Base-by-base conservation (phyloP, 2,797 vertebrate species). In the Leptodactylus fallax region DNA sequence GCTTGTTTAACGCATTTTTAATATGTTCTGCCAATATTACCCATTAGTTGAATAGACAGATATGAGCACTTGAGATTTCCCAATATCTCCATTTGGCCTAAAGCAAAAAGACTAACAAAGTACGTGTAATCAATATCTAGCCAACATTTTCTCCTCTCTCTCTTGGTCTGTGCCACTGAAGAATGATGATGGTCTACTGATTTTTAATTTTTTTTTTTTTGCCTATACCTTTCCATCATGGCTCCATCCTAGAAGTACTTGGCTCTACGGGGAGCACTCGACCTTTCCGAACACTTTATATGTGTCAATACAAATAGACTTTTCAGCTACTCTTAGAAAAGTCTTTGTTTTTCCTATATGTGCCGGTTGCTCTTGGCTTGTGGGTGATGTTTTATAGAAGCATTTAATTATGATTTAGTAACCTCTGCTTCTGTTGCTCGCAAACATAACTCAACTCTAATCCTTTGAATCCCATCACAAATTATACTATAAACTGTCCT, bases 401-500 rank as follows among this genome's bases (percentile, higher is more conserved):
- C 85, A 83, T 85, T 82, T 89, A 86, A 89, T 89, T 89, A 82
- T 89, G 88, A 89, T 89, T 89, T 89, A 89, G 79, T 86, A 85
- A 86, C 88, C 85, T 82, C 88, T 83, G 71, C 88, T 85, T 89
- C 84, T 83, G 88, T 86, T 82, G 84, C 60, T 79, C 79, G 72
- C 85, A 79, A 53, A 79, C 88, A 89, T 89, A 89, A 89, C 88
- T 89, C 88, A 86, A 65, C 60, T 69, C 79, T 83, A 82, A 89
- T 89, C 85, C 80, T 82, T 89, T 86, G 72, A 83, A 89, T 86
- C 85, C 85, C 79, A 83, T 81, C 80, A 77, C 84, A 89, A 89
- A 89, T 89, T 85, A 86, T 89, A 89, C 88, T 89, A 89, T 89
- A 86, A 89, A 47, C 87, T 89, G 88, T 89, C 88, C 79, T 86